Conservation (phyloP, 2,113 vertebrate species). For the Lanius ludovicianus region DNA sequence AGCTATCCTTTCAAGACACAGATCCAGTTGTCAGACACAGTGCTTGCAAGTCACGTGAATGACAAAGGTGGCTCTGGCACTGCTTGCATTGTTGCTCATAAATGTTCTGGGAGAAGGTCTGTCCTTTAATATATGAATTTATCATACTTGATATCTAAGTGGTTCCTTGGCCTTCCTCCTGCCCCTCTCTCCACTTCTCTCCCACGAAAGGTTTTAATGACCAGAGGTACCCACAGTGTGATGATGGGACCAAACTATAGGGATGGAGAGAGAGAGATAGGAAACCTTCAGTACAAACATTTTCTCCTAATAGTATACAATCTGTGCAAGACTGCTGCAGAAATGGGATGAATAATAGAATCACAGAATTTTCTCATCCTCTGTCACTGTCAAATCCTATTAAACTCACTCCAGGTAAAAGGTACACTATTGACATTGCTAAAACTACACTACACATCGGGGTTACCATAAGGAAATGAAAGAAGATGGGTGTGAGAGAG, state of each 20-base stretch:
- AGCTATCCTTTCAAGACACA: background rate
- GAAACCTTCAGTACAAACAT: background rate
- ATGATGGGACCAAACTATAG: background rate
- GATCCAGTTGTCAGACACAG: background rate
- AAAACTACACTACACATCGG: conserved; percentile 1
- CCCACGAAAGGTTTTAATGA: background rate
- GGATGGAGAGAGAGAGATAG: background rate
- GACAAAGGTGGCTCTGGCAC: background rate
- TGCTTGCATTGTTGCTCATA: background rate
- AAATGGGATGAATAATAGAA: conserved; percentile 52
- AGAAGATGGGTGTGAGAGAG: conserved; percentile 6
- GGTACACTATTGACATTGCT: conserved; percentile 29
- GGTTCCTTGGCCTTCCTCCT: background rate
- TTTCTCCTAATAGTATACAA: conserved; percentile 23
- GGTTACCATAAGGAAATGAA: conserved; percentile 22
- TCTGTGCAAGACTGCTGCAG: conserved; percentile 11
- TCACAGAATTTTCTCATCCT: conserved; percentile 50
- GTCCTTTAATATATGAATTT: background rate
- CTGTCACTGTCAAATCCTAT: conserved; percentile 44
- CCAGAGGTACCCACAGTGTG: background rate
- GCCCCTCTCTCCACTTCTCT: background rate
- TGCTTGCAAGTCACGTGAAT: background rate
- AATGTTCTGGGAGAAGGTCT: background rate
- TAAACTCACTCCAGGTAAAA: conserved; percentile 51
- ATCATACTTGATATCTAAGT: background rate